Conservation (phyloP, 2,113 vertebrate species). For the Chaetops frenatus region DNA sequence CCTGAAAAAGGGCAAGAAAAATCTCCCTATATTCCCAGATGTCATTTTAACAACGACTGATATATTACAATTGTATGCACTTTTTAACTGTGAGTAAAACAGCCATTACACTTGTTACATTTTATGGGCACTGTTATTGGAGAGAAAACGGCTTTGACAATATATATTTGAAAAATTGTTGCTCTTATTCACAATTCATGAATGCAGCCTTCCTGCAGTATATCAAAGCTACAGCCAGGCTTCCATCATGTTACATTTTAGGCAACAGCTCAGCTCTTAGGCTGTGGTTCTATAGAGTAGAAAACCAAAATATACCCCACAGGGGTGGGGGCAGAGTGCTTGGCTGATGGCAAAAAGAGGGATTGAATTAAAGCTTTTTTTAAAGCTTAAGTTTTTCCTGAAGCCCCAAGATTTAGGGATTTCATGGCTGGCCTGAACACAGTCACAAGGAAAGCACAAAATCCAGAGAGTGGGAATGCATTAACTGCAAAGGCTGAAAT, state of each 20-base stretch:
- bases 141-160: constrained; percentile 61
- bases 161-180: constrained; percentile 64
- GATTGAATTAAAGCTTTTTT: not conserved
- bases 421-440: not conserved
- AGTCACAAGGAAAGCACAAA: not conserved
- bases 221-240: constrained; percentile 48
- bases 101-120: constrained; percentile 68
- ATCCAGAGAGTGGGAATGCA: not conserved
- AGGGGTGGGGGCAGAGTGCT: not conserved
- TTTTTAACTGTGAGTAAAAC: constrained; percentile 70
- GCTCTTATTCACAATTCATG: constrained; percentile 59
- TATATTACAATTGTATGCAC: constrained; percentile 55
- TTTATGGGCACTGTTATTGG: constrained; percentile 65
- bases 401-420: not conserved
- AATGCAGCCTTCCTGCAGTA: constrained; percentile 4
- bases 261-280: not conserved
- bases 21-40: constrained; percentile 10
- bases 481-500: not conserved
- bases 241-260: constrained; percentile 26
- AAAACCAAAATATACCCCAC: not conserved
- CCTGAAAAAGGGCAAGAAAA: not conserved
- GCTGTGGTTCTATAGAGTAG: not conserved
- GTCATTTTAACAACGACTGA: constrained; percentile 63
- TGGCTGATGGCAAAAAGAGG: not conserved
- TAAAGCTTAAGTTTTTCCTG: not conserved